These are phyloP conservation scores for Antennarius maculatus DNA, from an alignment of 2,797 vertebrate species.

Conservation along the genomic window DNA sequence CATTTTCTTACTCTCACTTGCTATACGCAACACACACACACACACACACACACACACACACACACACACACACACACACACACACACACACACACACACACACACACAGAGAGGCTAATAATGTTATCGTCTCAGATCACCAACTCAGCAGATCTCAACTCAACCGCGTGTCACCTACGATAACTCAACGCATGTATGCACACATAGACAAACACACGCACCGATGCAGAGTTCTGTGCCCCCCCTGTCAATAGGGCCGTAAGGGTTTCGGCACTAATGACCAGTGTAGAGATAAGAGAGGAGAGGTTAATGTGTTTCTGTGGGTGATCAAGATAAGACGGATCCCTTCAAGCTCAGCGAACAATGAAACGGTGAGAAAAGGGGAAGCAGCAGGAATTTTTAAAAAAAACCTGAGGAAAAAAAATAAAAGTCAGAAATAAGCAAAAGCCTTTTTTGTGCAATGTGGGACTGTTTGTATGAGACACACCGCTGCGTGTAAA, in stretches of 20 bases:
- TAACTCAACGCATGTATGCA: slow-evolving; percentile 56
- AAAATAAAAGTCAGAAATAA: slow-evolving; percentile 13
- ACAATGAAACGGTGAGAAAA: slow-evolving; percentile 71
- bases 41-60: slow-evolving; percentile 19
- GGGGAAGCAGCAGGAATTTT: slow-evolving; percentile 28
- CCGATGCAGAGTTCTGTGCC: slow-evolving; percentile 49
- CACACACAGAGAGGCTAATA: slow-evolving; percentile 55
- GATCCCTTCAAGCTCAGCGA: slow-evolving; percentile 67
- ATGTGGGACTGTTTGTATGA: slow-evolving; percentile 6
- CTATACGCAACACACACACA: slow-evolving; percentile 25
- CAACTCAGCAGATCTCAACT: slow-evolving; percentile 76
- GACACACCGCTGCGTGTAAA: not conserved
- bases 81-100: slow-evolving; percentile 26
- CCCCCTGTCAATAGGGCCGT: slow-evolving; percentile 79
- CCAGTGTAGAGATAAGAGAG: slow-evolving; percentile 79
- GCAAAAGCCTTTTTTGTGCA: slow-evolving; percentile 10
- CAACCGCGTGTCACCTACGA: slow-evolving; percentile 67
- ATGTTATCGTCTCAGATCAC: slow-evolving; percentile 74
- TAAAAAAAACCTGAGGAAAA: not conserved
- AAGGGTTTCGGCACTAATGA: slow-evolving; percentile 82
- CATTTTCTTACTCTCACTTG: slow-evolving; percentile 10
- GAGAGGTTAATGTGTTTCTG: slow-evolving; percentile 82
- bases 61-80: slow-evolving; percentile 19
- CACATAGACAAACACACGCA: slow-evolving; percentile 38
- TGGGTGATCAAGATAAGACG: slow-evolving; percentile 81